These are phyloP conservation scores for Xestia rhomboidea DNA, from an alignment of 2,888 invertebrate genomes.

Conservation along the genomic window DNA sequence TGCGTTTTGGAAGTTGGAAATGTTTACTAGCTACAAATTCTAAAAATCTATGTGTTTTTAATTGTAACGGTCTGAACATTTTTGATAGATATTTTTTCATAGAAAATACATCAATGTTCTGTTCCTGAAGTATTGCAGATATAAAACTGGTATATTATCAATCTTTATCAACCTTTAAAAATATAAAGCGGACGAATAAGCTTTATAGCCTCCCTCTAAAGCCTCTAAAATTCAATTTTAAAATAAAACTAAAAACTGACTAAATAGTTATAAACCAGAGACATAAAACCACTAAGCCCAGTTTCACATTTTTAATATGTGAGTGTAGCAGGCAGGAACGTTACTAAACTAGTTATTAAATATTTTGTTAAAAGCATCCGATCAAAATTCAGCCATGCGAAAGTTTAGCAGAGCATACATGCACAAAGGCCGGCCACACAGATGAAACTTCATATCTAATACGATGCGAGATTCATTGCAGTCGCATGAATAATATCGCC, in stretches of 20 bases:
- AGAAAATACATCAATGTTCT: too few relatives aligned
- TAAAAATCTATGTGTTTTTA: background rate
- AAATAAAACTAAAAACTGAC: background rate
- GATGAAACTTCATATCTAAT: constrained; percentile 20
- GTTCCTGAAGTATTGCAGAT: too few relatives aligned
- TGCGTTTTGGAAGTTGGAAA: background rate
- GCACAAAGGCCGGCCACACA: background rate
- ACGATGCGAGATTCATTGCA: constrained; percentile 32
- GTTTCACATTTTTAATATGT: background rate
- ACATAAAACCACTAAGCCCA: background rate
- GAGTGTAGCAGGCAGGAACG: background rate
- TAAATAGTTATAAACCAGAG: background rate
- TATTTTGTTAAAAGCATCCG: constrained; percentile 1
- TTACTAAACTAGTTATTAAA: background rate
- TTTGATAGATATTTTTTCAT: background rate
- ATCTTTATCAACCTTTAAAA: too few relatives aligned
- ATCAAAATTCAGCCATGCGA: constrained; percentile 21
- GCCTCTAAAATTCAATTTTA: background rate
- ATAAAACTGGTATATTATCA: too few relatives aligned
- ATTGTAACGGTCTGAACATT: background rate
- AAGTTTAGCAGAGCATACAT: constrained; percentile 2
- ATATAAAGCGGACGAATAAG: background rate
- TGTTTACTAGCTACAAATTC: background rate
- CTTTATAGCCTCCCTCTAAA: background rate
- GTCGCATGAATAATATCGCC: constrained; percentile 35